A percentile compares a stretch with the other conserved stretches of the same genome.
These are phyloP conservation scores for Macropodus opercularis DNA, from an alignment of 2,797 vertebrate species.

Conservation along the genomic window DNA sequence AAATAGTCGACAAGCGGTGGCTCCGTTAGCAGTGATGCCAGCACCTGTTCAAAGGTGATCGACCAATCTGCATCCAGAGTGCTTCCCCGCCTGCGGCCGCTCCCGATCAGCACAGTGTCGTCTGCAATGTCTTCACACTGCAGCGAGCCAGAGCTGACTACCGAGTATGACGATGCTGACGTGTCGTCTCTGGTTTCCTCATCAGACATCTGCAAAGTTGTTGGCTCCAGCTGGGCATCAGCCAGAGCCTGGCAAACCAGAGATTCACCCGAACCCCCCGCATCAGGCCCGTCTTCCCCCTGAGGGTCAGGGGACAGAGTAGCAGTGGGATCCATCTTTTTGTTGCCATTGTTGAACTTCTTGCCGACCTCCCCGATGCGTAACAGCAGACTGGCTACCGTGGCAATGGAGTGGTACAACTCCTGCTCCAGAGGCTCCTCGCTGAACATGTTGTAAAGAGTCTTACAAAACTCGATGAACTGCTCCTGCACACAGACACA, in stretches of 20 bases:
- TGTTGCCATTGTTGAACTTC: conserved; percentile 84
- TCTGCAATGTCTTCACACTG: conserved; percentile 92
- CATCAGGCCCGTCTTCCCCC: conserved; percentile 36
- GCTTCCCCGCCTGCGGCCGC: conserved; percentile 80
- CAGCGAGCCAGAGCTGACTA: conserved; percentile 90
- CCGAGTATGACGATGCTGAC: conserved; percentile 93
- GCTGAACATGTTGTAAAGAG: conserved; percentile 98
- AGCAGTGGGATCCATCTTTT: conserved; percentile 58
- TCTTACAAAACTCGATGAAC: conserved; percentile 98
- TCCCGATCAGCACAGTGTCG: conserved; percentile 88
- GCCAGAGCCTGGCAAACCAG: conserved; percentile 77
- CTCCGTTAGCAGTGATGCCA: conserved; percentile 95
- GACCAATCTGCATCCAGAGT: conserved; percentile 91
- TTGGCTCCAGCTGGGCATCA: conserved; percentile 82
- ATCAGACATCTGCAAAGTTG: conserved; percentile 76
- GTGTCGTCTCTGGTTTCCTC: conserved; percentile 93
- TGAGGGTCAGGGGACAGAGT: background rate
- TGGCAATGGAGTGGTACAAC: conserved; percentile 95
- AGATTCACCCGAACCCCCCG: conserved; percentile 66
- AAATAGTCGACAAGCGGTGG: conserved; percentile 94
- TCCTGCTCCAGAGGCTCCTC: conserved; percentile 92
- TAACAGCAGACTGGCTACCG: conserved; percentile 94
- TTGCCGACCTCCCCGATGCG: conserved; percentile 96
- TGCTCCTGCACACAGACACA: conserved; percentile 84
- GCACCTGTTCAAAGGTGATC: conserved; percentile 95